Percentiles rank a stretch among this genome's conserved stretches.
phyloP scores from a whole-genome alignment of 92 coral and sea anemone species.

The Siderastrea siderea region DNA sequence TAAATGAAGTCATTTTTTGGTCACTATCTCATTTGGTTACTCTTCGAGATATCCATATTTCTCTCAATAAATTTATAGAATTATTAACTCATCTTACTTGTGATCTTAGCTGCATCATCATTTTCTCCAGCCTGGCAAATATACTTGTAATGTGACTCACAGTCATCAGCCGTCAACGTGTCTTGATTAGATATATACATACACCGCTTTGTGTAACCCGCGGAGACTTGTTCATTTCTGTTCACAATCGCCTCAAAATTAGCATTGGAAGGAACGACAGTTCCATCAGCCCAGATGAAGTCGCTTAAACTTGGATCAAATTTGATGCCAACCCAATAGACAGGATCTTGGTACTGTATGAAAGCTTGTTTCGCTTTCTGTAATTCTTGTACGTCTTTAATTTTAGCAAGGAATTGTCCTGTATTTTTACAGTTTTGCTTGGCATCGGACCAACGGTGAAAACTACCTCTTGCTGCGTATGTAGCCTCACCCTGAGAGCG shows the following conservation, averaged over 20 bases:
- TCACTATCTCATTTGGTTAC: too few relatives aligned
- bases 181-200: slow-evolving; percentile 1
- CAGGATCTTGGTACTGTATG: background rate
- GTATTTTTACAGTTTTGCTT: background rate
- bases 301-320: background rate
- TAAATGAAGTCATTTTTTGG: too few relatives aligned
- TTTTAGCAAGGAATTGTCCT: slow-evolving; percentile 19
- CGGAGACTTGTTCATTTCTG: background rate
- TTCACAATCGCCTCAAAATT: slow-evolving; percentile 27
- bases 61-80: background rate
- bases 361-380: background rate
- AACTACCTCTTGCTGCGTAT: background rate
- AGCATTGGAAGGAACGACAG: background rate
- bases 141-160: slow-evolving; percentile 1
- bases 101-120: background rate
- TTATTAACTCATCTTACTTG: background rate
- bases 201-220: background rate
- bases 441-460: slow-evolving; percentile 21
- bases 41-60: background rate
- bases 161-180: background rate
- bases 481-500: background rate
- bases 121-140: slow-evolving; percentile 24
- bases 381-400: background rate
- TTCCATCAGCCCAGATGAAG: slow-evolving; percentile 41
- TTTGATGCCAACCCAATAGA: slow-evolving; percentile 33